Percentiles rank a stretch among this genome's conserved stretches.
These are phyloP conservation scores for Toxonevra muliebris DNA, from an alignment of 2,888 invertebrate species.

Conservation along the genomic window DNA sequence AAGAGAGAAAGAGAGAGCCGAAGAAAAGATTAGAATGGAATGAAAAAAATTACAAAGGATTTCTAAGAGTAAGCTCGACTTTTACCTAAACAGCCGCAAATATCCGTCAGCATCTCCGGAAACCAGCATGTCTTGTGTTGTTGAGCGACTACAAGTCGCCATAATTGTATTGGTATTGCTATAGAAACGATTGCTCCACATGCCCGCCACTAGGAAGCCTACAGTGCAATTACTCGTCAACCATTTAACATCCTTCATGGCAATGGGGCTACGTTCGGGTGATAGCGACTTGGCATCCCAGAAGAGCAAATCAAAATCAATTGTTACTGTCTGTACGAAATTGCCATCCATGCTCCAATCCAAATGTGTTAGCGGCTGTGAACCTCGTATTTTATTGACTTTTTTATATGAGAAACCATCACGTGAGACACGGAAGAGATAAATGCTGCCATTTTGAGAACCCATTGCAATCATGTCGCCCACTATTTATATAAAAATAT, in stretches of 20 bases:
- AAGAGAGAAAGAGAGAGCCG: not conserved
- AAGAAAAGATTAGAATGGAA: not conserved
- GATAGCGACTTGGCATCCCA: conserved; percentile 92
- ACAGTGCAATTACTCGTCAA: conserved; percentile 86
- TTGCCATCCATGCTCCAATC: conserved; percentile 93
- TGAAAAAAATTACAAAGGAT: conserved; percentile 1
- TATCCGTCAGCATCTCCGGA: conserved; percentile 92
- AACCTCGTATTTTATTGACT: conserved; percentile 86
- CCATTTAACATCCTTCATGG: conserved; percentile 93
- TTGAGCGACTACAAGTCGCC: conserved; percentile 82
- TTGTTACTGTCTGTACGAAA: conserved; percentile 87
- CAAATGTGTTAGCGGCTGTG: conserved; percentile 84
- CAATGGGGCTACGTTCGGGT: conserved; percentile 86
- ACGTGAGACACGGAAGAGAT: conserved; percentile 84
- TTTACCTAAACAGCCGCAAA: conserved; percentile 80
- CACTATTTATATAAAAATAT: conserved; percentile 68
- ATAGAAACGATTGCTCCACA: conserved; percentile 91
- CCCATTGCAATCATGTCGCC: conserved; percentile 89
- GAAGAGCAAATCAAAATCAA: conserved; percentile 87
- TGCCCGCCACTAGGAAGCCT: conserved; percentile 86
- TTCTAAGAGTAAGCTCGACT: not conserved
- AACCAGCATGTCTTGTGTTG: conserved; percentile 83
- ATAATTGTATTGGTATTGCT: conserved; percentile 85
- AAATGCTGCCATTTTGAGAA: conserved; percentile 85
- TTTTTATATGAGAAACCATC: conserved; percentile 92